Percentiles rank a stretch among this genome's conserved stretches.
Conservation (phyloP, 2,113 vertebrate genomes). For the Takifugu bimaculatus region DNA sequence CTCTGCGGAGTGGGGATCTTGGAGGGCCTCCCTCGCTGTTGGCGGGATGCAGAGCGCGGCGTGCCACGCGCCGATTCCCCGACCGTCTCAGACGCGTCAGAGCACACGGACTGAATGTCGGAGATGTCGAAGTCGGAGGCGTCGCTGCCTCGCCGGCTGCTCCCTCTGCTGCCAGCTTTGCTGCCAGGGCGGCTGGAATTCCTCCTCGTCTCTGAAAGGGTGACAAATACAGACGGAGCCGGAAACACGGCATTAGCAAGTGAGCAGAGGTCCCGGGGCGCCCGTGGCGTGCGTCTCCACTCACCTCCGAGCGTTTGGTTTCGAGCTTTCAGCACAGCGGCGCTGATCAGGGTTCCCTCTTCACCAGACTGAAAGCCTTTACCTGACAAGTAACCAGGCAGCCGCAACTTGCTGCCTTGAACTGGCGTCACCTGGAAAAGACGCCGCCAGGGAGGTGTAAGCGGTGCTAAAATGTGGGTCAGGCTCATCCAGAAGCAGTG, state of each 20-base stretch:
- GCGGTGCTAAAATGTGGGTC: background rate
- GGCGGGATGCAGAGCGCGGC: slow-evolving; percentile 82
- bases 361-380: slow-evolving; percentile 93
- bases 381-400: slow-evolving; percentile 94
- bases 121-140: slow-evolving; percentile 99
- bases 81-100: slow-evolving; percentile 86
- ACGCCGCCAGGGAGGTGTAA: background rate
- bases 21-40: slow-evolving; percentile 84
- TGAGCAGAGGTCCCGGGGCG: background rate
- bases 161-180: slow-evolving; percentile 94
- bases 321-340: slow-evolving; percentile 86
- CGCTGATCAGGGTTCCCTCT: slow-evolving; percentile 85
- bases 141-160: slow-evolving; percentile 93
- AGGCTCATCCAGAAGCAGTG: background rate
- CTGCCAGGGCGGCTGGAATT: slow-evolving; percentile 88
- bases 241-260: background rate
- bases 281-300: slow-evolving; percentile 9
- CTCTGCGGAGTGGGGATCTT: slow-evolving; percentile 96
- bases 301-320: slow-evolving; percentile 82
- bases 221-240: background rate
- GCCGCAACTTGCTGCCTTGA: slow-evolving; percentile 92
- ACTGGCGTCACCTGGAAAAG: slow-evolving; percentile 83
- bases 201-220: slow-evolving; percentile 77
- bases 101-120: slow-evolving; percentile 96
- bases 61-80: slow-evolving; percentile 77